Base-by-base conservation (phyloP, 2,797 vertebrate genomes). In the Intellagama lesueurii region DNA sequence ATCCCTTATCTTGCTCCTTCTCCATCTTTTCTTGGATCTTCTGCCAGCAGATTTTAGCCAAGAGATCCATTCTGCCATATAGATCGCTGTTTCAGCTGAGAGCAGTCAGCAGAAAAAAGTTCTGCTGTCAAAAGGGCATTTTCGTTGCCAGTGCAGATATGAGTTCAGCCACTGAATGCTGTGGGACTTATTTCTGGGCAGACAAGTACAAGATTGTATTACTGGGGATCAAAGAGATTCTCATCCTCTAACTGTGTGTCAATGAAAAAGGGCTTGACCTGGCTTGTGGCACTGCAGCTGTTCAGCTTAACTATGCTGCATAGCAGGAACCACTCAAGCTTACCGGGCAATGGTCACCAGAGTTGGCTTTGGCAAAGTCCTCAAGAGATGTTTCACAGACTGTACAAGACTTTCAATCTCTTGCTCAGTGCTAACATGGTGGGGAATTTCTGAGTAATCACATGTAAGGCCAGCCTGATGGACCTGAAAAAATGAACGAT, bases 401-500 rank as follows among this genome's bases (percentile, higher is more conserved):
- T 96, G 94, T 66, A 98, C 28, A 30, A 99, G 97, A 86, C 95
- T 90, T 87, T 98, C 95, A 0, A 99, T 98, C 96, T 99, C 98
- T 0, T 97, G 96, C 9, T 98, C 97, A 1, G 96, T 97, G 96
- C 99, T 99, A 94, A 99, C 90, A 75, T 99, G 99, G 91, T 99
- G 99, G 86, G 99, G 99, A 89, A 99, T 98, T 92, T 99, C 99
- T 0, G 97, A 91, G 52, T 98, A 97, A 96, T 99, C 99, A 89
- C 99, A 99, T 35, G 99, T 99, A 86, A 99, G 95, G 4, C 99
- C 99, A 26, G 99, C 98, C 88, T 99, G 99, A 93, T 99, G 99
- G 73, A 99, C 98, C 99, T 99, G 93, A 44, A 47, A 35, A 77
- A 76, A 24, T 5, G 32, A 35, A 73, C 3, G 11, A 56, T 56